These are phyloP conservation scores for Gastrophysa polygoni DNA, from an alignment of 2,888 invertebrate genomes.

Conservation along the genomic window DNA sequence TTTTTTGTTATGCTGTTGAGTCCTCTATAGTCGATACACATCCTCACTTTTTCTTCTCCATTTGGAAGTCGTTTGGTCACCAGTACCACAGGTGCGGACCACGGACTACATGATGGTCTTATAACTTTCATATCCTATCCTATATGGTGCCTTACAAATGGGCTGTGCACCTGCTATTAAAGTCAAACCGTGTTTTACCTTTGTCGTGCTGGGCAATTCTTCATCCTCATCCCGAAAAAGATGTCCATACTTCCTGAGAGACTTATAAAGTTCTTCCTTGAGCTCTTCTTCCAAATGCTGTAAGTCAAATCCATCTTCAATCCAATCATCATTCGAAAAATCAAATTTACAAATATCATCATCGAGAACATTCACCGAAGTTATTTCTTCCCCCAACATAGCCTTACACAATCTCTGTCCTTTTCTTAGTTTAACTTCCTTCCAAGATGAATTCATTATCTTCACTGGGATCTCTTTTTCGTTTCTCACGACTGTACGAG, in stretches of 20 bases:
- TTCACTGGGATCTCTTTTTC: not conserved
- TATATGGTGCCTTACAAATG: slow-evolving; percentile 17
- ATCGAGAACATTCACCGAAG: not conserved
- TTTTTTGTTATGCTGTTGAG: slow-evolving; percentile 16
- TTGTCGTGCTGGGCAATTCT: slow-evolving; percentile 17
- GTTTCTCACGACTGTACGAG: not conserved
- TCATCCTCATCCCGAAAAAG: slow-evolving; percentile 20
- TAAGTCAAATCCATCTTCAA: slow-evolving; percentile 15
- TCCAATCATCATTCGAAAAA: slow-evolving; percentile 17
- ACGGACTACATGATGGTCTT: slow-evolving; percentile 26
- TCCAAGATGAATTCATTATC: not conserved
- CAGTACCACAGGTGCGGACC: slow-evolving; percentile 22
- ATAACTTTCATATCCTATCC: slow-evolving; percentile 14
- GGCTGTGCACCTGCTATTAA: slow-evolving; percentile 17
- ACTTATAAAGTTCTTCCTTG: not conserved
- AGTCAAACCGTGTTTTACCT: slow-evolving; percentile 14
- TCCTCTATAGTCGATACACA: slow-evolving; percentile 25
- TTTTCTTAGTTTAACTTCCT: no score
- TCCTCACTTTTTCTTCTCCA: slow-evolving; percentile 22
- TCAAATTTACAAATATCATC: not conserved
- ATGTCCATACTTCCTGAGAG: slow-evolving; percentile 2
- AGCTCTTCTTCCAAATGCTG: slow-evolving; percentile 1
- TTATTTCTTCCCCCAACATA: not conserved
- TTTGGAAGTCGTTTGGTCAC: slow-evolving; percentile 18
- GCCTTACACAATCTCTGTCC: not conserved